Evolutionary conservation across 2,888 invertebrate species (phyloP).

Genomic region (Cataglyphis cursor): DNA sequence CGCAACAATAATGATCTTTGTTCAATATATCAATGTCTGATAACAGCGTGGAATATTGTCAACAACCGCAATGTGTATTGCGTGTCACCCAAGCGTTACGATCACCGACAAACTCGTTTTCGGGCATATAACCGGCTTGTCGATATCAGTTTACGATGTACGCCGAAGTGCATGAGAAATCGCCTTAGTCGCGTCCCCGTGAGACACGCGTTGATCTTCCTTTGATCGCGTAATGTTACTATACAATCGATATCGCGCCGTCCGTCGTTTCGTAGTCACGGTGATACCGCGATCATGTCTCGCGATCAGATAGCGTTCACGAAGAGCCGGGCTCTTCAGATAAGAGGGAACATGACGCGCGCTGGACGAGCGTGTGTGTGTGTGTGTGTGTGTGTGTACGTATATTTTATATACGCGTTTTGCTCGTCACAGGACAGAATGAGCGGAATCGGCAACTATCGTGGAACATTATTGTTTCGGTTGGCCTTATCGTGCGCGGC

Average conservation of each 20-base stretch:
- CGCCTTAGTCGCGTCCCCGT: conserved; percentile 41
- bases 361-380: conserved; percentile 22
- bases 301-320: conserved; percentile 78
- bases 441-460: conserved; percentile 35
- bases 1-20: background rate
- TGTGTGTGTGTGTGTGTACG: background rate
- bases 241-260: conserved; percentile 54
- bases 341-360: conserved; percentile 73
- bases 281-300: conserved; percentile 70
- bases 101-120: conserved; percentile 61
- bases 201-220: conserved; percentile 55
- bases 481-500: conserved; percentile 13
- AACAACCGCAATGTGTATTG: conserved; percentile 54
- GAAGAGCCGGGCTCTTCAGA: conserved; percentile 70
- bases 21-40: conserved; percentile 46
- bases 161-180: conserved; percentile 39
- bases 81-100: conserved; percentile 72
- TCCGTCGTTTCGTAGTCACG: conserved; percentile 47
- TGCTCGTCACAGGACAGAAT: conserved; percentile 33
- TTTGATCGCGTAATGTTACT: conserved; percentile 38
- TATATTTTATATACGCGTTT: background rate
- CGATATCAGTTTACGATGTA: conserved; percentile 60
- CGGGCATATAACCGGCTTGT: conserved; percentile 23
- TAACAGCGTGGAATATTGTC: conserved; percentile 41
- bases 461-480: conserved; percentile 30